Evolutionary conservation across 1,140 invertebrate genomes (phyloP).

Genomic region (Caenorhabditis brenneri): DNA sequence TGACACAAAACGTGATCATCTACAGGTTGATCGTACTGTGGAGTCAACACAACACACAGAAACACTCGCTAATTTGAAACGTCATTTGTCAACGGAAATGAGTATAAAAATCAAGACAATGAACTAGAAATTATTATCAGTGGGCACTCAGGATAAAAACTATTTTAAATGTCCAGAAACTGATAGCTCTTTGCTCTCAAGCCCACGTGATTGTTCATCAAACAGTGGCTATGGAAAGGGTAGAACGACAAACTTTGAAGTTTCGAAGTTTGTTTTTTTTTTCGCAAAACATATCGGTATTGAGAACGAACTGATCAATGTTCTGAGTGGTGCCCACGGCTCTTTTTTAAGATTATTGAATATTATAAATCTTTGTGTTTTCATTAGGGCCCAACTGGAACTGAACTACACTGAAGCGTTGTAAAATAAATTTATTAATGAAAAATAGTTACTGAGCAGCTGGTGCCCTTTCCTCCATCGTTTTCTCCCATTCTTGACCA

Average conservation of each 20-base stretch:
- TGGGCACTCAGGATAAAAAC: not conserved
- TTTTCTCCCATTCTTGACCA: slow-evolving; percentile 74
- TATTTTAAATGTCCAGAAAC: not conserved
- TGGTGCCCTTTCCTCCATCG: slow-evolving; percentile 65
- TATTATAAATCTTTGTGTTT: too few relatives aligned
- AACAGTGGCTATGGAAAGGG: slow-evolving; percentile 1
- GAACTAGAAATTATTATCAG: not conserved
- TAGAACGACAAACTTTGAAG: not conserved
- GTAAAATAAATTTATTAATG: not conserved
- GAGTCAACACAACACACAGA: slow-evolving; percentile 2
- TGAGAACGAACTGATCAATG: not conserved
- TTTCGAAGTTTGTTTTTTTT: not conserved
- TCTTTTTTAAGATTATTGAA: too few relatives aligned
- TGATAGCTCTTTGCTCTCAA: not conserved
- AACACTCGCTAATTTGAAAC: not conserved
- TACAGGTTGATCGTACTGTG: slow-evolving; percentile 11
- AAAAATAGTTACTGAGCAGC: slow-evolving; percentile 39
- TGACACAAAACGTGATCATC: not conserved
- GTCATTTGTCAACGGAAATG: not conserved
- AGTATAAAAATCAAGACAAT: not conserved
- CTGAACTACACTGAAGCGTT: too few relatives aligned
- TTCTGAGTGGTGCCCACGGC: not conserved
- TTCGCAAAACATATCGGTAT: not conserved
- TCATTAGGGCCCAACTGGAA: too few relatives aligned
- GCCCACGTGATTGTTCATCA: slow-evolving; percentile 32